Evolutionary conservation across 2,113 vertebrate species (phyloP), one percentile per base, ranked within the genome.

Genomic region (Verasper variegatus): DNA sequence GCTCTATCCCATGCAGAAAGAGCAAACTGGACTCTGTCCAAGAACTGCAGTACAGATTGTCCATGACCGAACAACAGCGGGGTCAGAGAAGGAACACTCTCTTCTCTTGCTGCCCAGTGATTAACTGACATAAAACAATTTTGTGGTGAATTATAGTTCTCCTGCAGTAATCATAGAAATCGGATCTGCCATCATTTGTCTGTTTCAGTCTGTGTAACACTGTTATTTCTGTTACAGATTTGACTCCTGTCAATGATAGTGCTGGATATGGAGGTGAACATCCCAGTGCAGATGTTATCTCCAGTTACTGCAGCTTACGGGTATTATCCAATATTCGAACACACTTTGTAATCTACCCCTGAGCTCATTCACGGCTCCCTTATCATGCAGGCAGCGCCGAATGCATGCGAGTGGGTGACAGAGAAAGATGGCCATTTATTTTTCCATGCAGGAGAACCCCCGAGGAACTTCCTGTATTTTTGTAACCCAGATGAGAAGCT

Each of bases 391-490:
- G 26, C 71, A 51, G 35, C 68, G 61, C 72, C 37, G 66, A 82
- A 77, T 75, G 62, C 74, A 60, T 23, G 61, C 64, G 57, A 76
- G 31, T 80, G 58, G 88, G 68, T 79, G 70, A 89, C 81, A 76
- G 54, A 58, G 72, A 84, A 71, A 79, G 73, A 79, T 78, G 77
- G 83, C 83, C 76, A 69, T 86, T 83, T 82, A 20, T 81, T 82
- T 82, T 86, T 91, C 70, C 88, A 84, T 61, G 56, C 62, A 73
- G 76, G 76, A 89, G 83, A 89, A 31, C 80, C 86, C 81, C 86
- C 80, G 17, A 69, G 85, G 69, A 90, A 88, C 80, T 91, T 93
- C 89, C 90, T 88, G 83, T 89, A 88, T 88, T 90, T 92, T 86
- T 42, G 58, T 88, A 86, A 89, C 90, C 83, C 81, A 74, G 91